These are phyloP conservation scores for Azorinus chamasolen DNA, from an alignment of 2,888 invertebrate species.

Conservation along the genomic window DNA sequence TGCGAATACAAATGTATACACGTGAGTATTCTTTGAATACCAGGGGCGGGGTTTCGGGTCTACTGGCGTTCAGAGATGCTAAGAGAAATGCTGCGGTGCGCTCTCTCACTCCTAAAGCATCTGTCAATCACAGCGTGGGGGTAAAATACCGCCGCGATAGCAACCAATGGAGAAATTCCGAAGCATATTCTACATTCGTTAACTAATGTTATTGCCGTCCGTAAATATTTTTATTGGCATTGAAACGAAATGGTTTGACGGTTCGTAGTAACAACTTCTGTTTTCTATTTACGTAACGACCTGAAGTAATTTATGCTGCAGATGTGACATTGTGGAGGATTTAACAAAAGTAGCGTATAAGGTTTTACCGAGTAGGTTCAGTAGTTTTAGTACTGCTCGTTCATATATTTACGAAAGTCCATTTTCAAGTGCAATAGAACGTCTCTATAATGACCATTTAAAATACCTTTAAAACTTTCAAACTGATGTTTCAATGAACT, in stretches of 20 bases:
- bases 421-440: too few relatives aligned
- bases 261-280: slow-evolving; percentile 9
- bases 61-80: slow-evolving; percentile 10
- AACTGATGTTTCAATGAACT: too few relatives aligned
- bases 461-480: too few relatives aligned
- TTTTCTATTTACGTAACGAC: slow-evolving; percentile 29
- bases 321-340: too few relatives aligned
- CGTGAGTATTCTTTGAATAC: slow-evolving; percentile 60
- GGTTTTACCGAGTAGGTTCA: too few relatives aligned
- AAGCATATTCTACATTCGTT: slow-evolving; percentile 39
- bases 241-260: slow-evolving; percentile 22
- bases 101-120: slow-evolving; percentile 21
- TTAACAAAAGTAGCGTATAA: too few relatives aligned
- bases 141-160: not conserved
- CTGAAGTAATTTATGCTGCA: not conserved
- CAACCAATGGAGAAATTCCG: slow-evolving; percentile 60
- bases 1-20: slow-evolving; percentile 67
- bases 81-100: slow-evolving; percentile 20
- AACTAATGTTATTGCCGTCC: slow-evolving; percentile 34
- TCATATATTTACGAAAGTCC: too few relatives aligned
- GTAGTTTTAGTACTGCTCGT: too few relatives aligned
- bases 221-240: slow-evolving; percentile 57
- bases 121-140: slow-evolving; percentile 65
- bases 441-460: too few relatives aligned
- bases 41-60: slow-evolving; percentile 57